Conservation (phyloP, 2,888 invertebrate species). For the Tetranychus truncatus region DNA sequence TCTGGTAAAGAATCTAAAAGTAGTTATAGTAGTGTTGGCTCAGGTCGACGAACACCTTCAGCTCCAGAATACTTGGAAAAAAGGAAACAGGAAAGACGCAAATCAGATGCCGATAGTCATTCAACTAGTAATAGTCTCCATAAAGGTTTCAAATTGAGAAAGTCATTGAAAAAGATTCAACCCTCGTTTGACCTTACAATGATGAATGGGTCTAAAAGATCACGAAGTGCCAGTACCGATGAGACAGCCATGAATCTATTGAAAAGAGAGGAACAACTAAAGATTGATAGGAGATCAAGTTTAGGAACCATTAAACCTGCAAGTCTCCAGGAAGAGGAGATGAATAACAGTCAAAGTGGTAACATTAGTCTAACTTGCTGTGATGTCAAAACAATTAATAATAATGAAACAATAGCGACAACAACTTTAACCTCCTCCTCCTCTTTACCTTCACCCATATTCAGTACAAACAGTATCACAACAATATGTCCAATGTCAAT, state of each 20-base stretch:
- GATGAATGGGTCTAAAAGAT: slow-evolving; percentile 14
- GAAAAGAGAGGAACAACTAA: slow-evolving; percentile 3
- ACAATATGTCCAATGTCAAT: neutral
- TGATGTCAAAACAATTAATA: neutral
- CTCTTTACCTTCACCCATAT: slow-evolving; percentile 25
- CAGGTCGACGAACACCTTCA: slow-evolving; percentile 45
- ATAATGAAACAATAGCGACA: slow-evolving; percentile 13
- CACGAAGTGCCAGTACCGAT: slow-evolving; percentile 18
- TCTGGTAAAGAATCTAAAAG: slow-evolving; percentile 4
- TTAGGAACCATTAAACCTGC: slow-evolving; percentile 12
- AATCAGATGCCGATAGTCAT: slow-evolving; percentile 22
- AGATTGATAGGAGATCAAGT: slow-evolving; percentile 15
- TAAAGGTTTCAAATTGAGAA: slow-evolving; percentile 20
- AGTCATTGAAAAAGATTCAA: slow-evolving; percentile 18
- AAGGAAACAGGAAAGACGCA: slow-evolving; percentile 39
- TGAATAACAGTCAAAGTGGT: neutral
- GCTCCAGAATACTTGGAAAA: slow-evolving; percentile 79
- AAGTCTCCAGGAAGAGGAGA: slow-evolving; percentile 12
- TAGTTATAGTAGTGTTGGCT: neutral
- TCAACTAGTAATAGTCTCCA: slow-evolving; percentile 9
- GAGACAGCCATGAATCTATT: slow-evolving; percentile 8
- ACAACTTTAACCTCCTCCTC: slow-evolving; percentile 26
- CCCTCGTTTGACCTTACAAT: slow-evolving; percentile 7
- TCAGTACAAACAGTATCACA: slow-evolving; percentile 7
- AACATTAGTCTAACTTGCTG: neutral